Evolutionary conservation across 2,113 vertebrate genomes (phyloP).

Genomic region (Mola mola): DNA sequence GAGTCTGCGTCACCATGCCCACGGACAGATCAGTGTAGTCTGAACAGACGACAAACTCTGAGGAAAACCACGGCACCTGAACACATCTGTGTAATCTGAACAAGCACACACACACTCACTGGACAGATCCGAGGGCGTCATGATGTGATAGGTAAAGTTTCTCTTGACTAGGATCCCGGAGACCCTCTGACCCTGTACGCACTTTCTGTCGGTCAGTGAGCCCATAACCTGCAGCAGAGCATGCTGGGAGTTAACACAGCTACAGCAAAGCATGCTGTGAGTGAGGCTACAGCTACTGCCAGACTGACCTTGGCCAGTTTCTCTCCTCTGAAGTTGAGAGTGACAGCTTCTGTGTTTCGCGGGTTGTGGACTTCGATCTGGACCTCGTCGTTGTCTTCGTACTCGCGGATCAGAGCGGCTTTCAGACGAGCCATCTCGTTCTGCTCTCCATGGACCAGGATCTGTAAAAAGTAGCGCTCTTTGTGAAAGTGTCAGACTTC

Average conservation of each 20-base stretch:
- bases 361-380: constrained; percentile 98
- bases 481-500: background rate
- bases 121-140: constrained; percentile 93
- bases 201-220: constrained; percentile 92
- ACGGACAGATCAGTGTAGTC: constrained; percentile 95
- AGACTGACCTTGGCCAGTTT: constrained; percentile 92
- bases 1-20: constrained; percentile 95
- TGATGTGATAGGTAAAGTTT: constrained; percentile 98
- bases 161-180: constrained; percentile 97
- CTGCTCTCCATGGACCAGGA: constrained; percentile 97
- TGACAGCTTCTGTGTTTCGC: constrained; percentile 95
- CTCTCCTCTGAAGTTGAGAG: constrained; percentile 96
- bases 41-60: constrained; percentile 53
- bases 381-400: constrained; percentile 97
- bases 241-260: constrained; percentile 41
- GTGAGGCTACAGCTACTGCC: background rate
- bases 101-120: constrained; percentile 80
- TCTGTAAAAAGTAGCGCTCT: too few species aligned
- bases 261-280: constrained; percentile 49
- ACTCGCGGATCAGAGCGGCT: constrained; percentile 95
- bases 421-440: constrained; percentile 98
- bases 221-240: constrained; percentile 91
- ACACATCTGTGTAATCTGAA: constrained; percentile 3
- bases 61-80: constrained; percentile 7
- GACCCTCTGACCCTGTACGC: constrained; percentile 91